phyloP scores from a whole-genome alignment of 2,888 invertebrate genomes.

The Hydrotaea cyrtoneurina region DNA sequence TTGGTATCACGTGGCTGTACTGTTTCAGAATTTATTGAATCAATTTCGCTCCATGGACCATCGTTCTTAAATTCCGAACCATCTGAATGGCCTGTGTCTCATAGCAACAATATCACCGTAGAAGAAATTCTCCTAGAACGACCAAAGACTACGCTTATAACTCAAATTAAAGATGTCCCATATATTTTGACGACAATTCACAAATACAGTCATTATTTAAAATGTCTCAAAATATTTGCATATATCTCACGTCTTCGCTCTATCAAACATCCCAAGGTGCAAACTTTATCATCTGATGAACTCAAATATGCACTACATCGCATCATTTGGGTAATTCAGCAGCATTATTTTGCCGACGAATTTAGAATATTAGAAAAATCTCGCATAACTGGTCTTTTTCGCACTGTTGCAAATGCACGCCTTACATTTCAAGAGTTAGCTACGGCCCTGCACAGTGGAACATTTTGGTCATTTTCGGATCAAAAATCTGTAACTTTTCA shows the following conservation, averaged over 20 bases:
- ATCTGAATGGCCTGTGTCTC: slow-evolving; percentile 38
- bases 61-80: slow-evolving; percentile 7
- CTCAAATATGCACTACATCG: too few species aligned
- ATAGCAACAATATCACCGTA: slow-evolving; percentile 23
- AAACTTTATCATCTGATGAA: too few species aligned
- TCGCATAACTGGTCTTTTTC: slow-evolving; percentile 50
- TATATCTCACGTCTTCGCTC: too few species aligned
- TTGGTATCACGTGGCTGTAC: too few species aligned
- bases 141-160: slow-evolving; percentile 24
- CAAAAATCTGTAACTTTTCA: too few species aligned
- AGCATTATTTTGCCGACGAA: not conserved
- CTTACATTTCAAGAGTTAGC: slow-evolving; percentile 59
- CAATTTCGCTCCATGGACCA: too few species aligned
- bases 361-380: not conserved
- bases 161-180: slow-evolving; percentile 1
- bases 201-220: not conserved
- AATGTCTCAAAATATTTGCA: too few species aligned
- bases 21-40: too few species aligned
- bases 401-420: slow-evolving; percentile 48
- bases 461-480: too few species aligned
- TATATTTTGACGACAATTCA: not conserved
- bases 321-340: not conserved
- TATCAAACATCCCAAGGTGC: too few species aligned
- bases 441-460: slow-evolving; percentile 60
- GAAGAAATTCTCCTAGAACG: not conserved